Evolutionary conservation across 2,888 invertebrate genomes (phyloP).

Genomic region (Ellobium chinense): DNA sequence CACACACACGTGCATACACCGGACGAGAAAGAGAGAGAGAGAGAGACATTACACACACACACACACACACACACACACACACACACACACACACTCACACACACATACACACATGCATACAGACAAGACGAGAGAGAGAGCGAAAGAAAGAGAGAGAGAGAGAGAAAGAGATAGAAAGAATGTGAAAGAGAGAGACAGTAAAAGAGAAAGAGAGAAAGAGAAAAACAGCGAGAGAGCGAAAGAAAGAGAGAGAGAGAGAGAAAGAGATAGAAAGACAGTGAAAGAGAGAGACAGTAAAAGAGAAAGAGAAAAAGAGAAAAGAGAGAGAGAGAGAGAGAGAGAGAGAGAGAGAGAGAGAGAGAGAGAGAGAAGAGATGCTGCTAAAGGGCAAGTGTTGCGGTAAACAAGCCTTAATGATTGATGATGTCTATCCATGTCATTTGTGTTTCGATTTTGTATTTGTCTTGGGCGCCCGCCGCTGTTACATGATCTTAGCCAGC

Average conservation of each 20-base stretch:
- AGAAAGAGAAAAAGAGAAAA: background rate
- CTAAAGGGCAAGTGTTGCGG: too few species aligned
- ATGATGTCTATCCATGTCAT: too few species aligned
- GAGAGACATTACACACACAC: too few species aligned
- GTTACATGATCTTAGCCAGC: too few species aligned
- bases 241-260: background rate
- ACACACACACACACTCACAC: background rate
- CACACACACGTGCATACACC: too few species aligned
- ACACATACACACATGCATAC: background rate
- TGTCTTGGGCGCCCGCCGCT: too few species aligned
- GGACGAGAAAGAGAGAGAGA: too few species aligned
- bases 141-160: background rate
- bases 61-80: conserved; percentile 3
- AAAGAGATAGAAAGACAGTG: background rate
- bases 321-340: background rate
- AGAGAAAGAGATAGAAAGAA: background rate
- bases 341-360: conserved; percentile 11
- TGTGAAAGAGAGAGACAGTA: too few species aligned
- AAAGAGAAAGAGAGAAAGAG: background rate
- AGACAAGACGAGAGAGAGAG: background rate
- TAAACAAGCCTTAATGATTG: too few species aligned
- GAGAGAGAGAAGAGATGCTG: conserved; percentile 5
- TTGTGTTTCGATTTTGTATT: too few species aligned
- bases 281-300: background rate
- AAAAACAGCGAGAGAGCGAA: background rate